Base-by-base conservation (phyloP, 2,113 vertebrate species). In the Microcebus griseorufus region DNA sequence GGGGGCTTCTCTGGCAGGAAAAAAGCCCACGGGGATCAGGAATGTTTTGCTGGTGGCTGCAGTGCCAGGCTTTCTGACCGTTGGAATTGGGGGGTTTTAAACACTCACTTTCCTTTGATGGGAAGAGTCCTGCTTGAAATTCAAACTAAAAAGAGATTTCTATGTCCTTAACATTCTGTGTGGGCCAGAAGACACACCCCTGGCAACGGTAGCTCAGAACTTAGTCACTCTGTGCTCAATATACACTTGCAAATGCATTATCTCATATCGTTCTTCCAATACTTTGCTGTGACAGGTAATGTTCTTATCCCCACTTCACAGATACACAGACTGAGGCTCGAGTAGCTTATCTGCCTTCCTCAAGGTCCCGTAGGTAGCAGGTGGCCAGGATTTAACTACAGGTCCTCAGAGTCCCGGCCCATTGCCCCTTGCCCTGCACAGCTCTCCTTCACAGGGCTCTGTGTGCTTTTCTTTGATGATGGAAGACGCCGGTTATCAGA, bases 71-170 rank as follows among this genome's bases (percentile, higher is more conserved):
- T 80, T 3, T 90, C 70, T 70, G 55, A 69, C 88, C 53, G 42
- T 4, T 83, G 39, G 17, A 34, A 45, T 90, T 70, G 45, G 45
- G 45, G 22, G 34, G 53, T 62, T 78, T 90, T 58, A 88, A 79
- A n/a, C 29, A 70, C 48, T 23, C 3, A 7, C 27, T 22, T 62
- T 53, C n/a, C 82, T 93, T 75, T 72, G 25, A 65, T 51, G 42
- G 55, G 84, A 83, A 89, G 83, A 87, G 9, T 67, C 42, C 48
- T 79, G 86, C 70, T 90, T 90, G 85, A 93, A 93, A 95, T 69
- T 89, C 73, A 51, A 82, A 55, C 70, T 37, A 20, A 42, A 65
- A 65, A 84, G 64, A 84, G 39, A 75, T 55, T 32, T 23, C 37
- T 17, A 27, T 3, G 34, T 82, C 87, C 45, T 75, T 72, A 85